A percentile compares a stretch with the other conserved stretches of the same genome.
Evolutionary conservation across 1,140 invertebrate species (phyloP).

Genomic region (Nasonia longicornis): DNA sequence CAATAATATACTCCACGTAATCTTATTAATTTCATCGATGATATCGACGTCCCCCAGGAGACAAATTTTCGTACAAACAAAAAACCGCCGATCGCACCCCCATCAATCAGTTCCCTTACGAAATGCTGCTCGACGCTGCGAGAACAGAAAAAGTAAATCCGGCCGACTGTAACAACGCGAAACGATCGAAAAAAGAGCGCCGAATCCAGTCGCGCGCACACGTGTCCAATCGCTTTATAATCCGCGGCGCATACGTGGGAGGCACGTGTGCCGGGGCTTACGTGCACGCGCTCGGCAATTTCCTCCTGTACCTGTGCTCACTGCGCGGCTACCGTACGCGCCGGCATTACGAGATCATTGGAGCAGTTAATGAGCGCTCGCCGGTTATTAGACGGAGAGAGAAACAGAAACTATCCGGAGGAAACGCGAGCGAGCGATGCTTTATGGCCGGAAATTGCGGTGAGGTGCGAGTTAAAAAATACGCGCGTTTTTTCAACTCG

Average conservation of each 20-base stretch:
- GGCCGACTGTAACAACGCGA: background rate
- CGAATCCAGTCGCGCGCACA: background rate
- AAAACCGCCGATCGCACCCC: too few species aligned
- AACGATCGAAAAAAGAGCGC: background rate
- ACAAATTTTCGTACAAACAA: too few species aligned
- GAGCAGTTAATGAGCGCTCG: constrained; percentile 43
- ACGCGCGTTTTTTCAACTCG: constrained; percentile 47
- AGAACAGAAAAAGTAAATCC: too few species aligned
- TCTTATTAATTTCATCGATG: too few species aligned
- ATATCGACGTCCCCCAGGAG: too few species aligned
- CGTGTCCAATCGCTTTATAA: constrained; percentile 40
- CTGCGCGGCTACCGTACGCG: background rate
- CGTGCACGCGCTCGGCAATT: constrained; percentile 22
- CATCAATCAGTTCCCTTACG: too few species aligned
- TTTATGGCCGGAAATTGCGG: constrained; percentile 37
- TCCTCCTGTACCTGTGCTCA: constrained; percentile 4
- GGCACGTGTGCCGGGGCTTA: constrained; percentile 24
- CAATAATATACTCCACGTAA: too few species aligned
- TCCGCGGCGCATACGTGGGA: constrained; percentile 37
- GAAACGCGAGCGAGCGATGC: background rate
- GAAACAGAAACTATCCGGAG: constrained; percentile 42
- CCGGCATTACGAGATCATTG: constrained; percentile 43
- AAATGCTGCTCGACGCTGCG: too few species aligned
- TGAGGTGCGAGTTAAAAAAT: constrained; percentile 23
- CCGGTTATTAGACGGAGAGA: constrained; percentile 47